These are phyloP conservation scores for Rhynchonema sp. DNA, from an alignment of 2,888 invertebrate genomes.

Conservation along the genomic window DNA sequence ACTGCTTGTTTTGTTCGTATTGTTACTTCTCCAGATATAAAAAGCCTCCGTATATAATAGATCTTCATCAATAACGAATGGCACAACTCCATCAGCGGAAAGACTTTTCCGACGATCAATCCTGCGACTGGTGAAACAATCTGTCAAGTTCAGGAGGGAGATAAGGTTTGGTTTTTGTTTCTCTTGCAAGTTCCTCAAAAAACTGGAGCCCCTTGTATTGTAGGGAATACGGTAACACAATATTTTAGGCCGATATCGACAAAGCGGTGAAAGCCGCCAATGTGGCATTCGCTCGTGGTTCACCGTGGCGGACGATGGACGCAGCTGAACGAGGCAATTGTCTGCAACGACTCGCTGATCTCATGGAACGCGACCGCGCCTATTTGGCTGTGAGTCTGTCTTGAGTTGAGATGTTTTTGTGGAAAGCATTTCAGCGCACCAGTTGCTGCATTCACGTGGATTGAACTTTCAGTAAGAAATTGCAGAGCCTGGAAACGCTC, in stretches of 20 bases:
- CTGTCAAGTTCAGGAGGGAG: constrained; percentile 55
- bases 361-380: constrained; percentile 37
- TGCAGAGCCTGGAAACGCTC: constrained; percentile 57
- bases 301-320: constrained; percentile 39
- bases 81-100: constrained; percentile 61
- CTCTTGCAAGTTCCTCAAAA: no score
- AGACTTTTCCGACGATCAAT: constrained; percentile 64
- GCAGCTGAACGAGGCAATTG: constrained; percentile 36
- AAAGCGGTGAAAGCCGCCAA: constrained; percentile 36
- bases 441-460: no score
- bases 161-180: constrained; percentile 44
- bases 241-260: constrained; percentile 33
- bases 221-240: background rate
- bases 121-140: constrained; percentile 59
- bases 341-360: constrained; percentile 36
- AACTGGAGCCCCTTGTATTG: no score
- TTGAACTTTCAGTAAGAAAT: background rate
- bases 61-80: constrained; percentile 94
- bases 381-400: constrained; percentile 34
- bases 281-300: constrained; percentile 34
- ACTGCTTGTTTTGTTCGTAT: background rate
- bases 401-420: no score
- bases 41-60: constrained; percentile 19
- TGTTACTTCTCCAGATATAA: no score
- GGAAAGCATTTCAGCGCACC: no score